Conservation (phyloP, 2,888 invertebrate species). For the Chydorus sphaericus region DNA sequence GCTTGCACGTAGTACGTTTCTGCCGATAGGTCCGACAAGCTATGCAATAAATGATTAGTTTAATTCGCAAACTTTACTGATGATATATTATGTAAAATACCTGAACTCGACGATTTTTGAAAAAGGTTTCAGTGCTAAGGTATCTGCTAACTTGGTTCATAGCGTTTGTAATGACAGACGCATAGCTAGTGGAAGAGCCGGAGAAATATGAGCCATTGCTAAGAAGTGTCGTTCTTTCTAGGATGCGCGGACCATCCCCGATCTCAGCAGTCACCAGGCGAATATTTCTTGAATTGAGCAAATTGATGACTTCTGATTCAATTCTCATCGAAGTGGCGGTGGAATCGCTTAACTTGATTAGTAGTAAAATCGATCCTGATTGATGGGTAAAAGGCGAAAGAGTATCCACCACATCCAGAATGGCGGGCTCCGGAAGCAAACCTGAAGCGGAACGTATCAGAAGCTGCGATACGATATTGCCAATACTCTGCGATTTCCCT, state of each 20-base stretch:
- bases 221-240: background rate
- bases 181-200: background rate
- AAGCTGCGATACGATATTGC: no score
- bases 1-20: no score
- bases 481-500: no score
- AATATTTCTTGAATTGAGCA: background rate
- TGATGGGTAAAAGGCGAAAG: background rate
- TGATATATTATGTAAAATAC: no score
- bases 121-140: no score
- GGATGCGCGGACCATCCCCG: no score
- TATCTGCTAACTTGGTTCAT: background rate
- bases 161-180: background rate
- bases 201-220: background rate
- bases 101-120: no score
- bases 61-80: no score
- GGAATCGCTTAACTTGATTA: background rate
- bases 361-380: background rate
- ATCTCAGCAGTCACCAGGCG: background rate
- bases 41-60: background rate
- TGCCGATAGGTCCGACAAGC: no score
- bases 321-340: background rate
- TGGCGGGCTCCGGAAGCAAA: background rate
- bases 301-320: background rate
- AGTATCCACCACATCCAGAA: slow-evolving; percentile 1
- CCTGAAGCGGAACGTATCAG: no score